These are phyloP conservation scores for Cairina moschata DNA, from an alignment of 2,113 vertebrate species.

Conservation along the genomic window DNA sequence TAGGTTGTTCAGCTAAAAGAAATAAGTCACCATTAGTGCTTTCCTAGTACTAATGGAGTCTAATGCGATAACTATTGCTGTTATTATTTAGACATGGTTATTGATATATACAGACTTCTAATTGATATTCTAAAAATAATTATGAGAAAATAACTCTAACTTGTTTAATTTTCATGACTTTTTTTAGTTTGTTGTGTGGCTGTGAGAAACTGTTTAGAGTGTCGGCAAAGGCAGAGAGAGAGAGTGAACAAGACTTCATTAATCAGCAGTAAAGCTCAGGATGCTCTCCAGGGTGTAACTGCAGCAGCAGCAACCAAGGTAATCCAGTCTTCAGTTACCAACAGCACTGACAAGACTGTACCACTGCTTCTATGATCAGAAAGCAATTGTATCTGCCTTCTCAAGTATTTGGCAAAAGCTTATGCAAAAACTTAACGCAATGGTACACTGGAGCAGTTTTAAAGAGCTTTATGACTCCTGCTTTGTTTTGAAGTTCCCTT, in stretches of 20 bases:
- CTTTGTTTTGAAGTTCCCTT: neutral
- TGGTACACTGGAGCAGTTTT: neutral
- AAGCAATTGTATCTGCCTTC: neutral
- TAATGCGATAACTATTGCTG: neutral
- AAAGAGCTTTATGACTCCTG: neutral
- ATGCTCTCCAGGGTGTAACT: constrained; percentile 79
- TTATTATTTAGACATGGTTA: neutral
- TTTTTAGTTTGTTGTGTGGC: constrained; percentile 94
- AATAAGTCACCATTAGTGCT: neutral
- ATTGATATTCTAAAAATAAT: neutral
- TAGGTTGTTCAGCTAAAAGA: neutral
- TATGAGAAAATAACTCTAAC: neutral
- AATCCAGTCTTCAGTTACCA: neutral
- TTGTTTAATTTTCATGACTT: constrained; percentile 32
- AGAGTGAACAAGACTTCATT: constrained; percentile 79
- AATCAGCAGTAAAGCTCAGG: constrained; percentile 85
- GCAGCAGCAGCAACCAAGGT: constrained; percentile 83
- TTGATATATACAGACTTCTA: neutral
- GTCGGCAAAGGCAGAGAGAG: constrained; percentile 90
- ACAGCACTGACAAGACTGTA: neutral
- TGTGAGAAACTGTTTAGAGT: constrained; percentile 94
- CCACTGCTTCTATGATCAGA: neutral
- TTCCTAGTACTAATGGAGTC: neutral
- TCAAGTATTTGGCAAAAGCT: neutral
- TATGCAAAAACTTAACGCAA: neutral